Percentiles rank a stretch among this genome's conserved stretches.
phyloP scores from a whole-genome alignment of 2,113 vertebrate species.

The Dipodomys merriami region DNA sequence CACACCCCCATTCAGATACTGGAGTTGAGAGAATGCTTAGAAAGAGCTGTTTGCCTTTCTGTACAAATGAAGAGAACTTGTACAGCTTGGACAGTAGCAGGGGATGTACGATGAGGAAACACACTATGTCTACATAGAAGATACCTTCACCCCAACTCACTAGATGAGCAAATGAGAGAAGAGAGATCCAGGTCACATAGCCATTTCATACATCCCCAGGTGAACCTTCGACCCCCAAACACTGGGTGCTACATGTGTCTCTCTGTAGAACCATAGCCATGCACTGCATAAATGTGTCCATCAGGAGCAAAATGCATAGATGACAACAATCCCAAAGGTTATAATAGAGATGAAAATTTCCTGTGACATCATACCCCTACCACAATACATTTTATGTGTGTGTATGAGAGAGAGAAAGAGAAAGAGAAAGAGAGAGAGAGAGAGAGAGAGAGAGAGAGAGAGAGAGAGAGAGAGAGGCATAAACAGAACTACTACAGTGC shows the following conservation, averaged over 20 bases:
- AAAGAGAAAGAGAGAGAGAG: no score
- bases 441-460: no score
- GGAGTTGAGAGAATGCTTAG: not conserved
- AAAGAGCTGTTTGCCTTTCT: not conserved
- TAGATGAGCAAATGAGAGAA: not conserved
- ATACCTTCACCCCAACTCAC: not conserved
- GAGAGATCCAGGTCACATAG: not conserved
- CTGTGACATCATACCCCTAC: not conserved
- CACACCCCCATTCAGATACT: not conserved
- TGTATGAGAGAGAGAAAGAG: no score
- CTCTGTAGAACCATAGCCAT: not conserved
- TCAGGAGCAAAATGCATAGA: not conserved
- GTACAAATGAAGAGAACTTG: not conserved
- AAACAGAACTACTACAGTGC: not conserved
- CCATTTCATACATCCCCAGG: not conserved
- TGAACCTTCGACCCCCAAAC: not conserved
- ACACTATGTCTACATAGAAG: not conserved
- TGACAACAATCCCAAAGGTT: not conserved
- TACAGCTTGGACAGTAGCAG: not conserved
- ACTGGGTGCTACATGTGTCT: not conserved
- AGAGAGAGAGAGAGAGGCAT: not conserved
- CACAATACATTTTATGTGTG: not conserved
- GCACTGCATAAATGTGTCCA: not conserved
- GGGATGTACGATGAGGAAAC: not conserved
- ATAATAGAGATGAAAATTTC: not conserved